Percentiles rank a stretch among this genome's conserved stretches.
Evolutionary conservation across 2,797 vertebrate species (phyloP).

Genomic region (Fundulus diaphanus): DNA sequence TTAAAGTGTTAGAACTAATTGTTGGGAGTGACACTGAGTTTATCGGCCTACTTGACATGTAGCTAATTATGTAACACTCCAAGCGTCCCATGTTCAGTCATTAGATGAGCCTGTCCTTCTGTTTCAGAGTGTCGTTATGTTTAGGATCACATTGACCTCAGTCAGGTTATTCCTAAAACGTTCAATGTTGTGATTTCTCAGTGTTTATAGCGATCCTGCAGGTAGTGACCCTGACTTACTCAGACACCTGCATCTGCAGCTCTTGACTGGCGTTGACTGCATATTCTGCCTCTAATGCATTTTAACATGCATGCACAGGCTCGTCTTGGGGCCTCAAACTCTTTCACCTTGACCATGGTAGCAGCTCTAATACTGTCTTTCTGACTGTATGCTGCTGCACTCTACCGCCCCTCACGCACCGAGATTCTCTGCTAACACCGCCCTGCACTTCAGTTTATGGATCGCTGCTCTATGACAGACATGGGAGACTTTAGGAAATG

Average conservation of each 20-base stretch:
- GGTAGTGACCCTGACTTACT: neutral
- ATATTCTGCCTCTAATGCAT: neutral
- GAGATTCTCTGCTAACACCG: conserved; percentile 5
- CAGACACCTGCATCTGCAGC: neutral
- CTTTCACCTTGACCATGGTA: neutral
- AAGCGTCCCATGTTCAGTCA: neutral
- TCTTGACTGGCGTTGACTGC: neutral
- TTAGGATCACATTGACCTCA: neutral
- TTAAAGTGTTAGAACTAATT: neutral
- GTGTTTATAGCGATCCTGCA: neutral
- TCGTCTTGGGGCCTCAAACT: neutral
- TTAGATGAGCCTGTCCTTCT: neutral
- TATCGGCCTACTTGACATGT: neutral
- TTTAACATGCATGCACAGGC: neutral
- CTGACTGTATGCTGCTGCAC: neutral
- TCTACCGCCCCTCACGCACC: conserved; percentile 12
- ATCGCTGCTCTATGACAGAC: conserved; percentile 39
- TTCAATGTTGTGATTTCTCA: too few species aligned
- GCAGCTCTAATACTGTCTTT: neutral
- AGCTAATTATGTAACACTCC: neutral
- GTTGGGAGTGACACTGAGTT: neutral
- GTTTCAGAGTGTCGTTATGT: neutral
- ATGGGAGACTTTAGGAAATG: conserved; percentile 67
- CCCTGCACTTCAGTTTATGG: conserved; percentile 12
- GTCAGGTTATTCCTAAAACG: neutral